Evolutionary conservation across 2,888 invertebrate species (phyloP), one percentile per base, ranked within the genome.

Genomic region (Camponotus fellah): DNA sequence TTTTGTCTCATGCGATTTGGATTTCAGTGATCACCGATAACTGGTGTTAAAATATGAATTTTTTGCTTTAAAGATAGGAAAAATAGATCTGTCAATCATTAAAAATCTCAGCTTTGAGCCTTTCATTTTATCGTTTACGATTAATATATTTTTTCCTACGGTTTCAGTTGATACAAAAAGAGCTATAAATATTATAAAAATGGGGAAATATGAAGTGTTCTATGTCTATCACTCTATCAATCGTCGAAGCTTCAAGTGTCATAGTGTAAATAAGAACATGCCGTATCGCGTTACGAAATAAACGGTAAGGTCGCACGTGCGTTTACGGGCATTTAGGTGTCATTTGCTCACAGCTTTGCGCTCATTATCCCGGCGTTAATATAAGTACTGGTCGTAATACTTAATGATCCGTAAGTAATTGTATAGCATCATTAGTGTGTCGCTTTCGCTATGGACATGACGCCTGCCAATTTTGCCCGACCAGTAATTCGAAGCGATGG

Each of bases 351-450:
- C 64, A 60, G 72, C 87, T 84, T 81, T 76, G 83, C 85, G 89
- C 87, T 92, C 92, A 92, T 93, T 93, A 93, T 91, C 89, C 87
- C 79, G 86, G 90, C 85, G 90, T 92, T 92, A 90, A 91, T 92
- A 91, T 91, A 89, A 92, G 91, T 91, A 88, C 89, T 81, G 86
- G 84, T 83, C 86, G 87, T 85, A 76, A 84, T 82, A 72, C 56
- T 65, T 80, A 85, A 85, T 76, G 83, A 71, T 84, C 87, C 80
- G 82, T 86, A 84, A 89, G 91, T 91, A 92, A 92, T 92, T 93
- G 92, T 91, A 91, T 90, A 89, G 92, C 87, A 85, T 91, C 87
- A 90, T 92, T 92, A 92, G 89, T 85, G 84, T 88, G 58, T 71
- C 89, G 88, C 91, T 91, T 88, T 91, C 89, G 89, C 91, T 89